Base-by-base conservation (phyloP, 2,113 vertebrate genomes). In the Ameiurus melas region DNA sequence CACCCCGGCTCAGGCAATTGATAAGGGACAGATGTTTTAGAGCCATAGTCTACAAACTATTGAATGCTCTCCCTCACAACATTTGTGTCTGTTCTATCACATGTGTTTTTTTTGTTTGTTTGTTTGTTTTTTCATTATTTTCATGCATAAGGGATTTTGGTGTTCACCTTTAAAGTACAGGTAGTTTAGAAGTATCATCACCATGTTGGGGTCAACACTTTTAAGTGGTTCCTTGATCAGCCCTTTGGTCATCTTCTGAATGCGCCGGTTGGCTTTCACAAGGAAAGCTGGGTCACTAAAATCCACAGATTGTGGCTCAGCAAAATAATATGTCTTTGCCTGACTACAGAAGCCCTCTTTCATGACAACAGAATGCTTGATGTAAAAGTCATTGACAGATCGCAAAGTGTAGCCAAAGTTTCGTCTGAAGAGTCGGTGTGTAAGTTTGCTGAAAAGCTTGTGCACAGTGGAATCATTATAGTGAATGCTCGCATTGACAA, bases 111-210 rank as follows among this genome's bases (percentile, higher is more conserved):
- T n/a, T 79, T 13, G 5, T 78, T 80, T 33, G 16, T 80, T 6
- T 81, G 10, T 3, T 66, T n/a, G 9, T 39, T 39, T 83, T 10
- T 62, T 62, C 9, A 19, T 80, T 13, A 88, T 30, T 36, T 33
- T 39, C 20, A 25, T 66, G 8, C 62, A 53, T 51, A 55, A 47
- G n/a, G 13, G 70, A 27, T 73, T 75, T 68, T 51, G 33, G 5
- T 87, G 2, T 89, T 96, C 95, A 98, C 98, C 98, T 98, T 99
- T 99, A 85, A 99, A 99, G 92, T 99, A 99, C 87, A 99, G 94
- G 89, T 97, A 98, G 91, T 99, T 99, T 19, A 99, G 96, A 73
- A 99, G 95, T 96, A 99, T 97, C 95, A 99, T 94, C 77, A 96
- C 92, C 25, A 97, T 97, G 4, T 95, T 92, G 13, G 98, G 96